Evolutionary conservation across 1,140 invertebrate species (phyloP), one percentile per base, ranked within the genome.

Genomic region (Pectinophora gossypiella): DNA sequence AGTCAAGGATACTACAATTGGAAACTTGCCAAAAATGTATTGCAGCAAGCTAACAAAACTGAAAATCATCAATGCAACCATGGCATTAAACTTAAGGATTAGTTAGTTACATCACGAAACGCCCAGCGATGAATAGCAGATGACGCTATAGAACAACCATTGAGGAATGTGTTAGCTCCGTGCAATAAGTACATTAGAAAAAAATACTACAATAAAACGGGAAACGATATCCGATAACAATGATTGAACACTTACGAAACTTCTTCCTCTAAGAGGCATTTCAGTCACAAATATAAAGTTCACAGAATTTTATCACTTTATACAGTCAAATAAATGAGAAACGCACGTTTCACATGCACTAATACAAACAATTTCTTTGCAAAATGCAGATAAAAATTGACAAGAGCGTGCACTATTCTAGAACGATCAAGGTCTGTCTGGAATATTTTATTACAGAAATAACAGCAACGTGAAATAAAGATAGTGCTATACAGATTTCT

Each of bases 1-100:
- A 82, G 77, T 77, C 78, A 82, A 84, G 78, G 73, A 82, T 78
- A 81, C 75, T 74, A 80, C 56, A 66, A 19, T 77, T 86, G 83
- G 80, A 76, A 48, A 52, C 44, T 48, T 56, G 78, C 83, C 83
- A 86, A 79, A 68, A 68, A 67, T 72, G 54, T 76, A 68, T 53
- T 80, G 75, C 67, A 82, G 57, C 68, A 69, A 77, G 64, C 68
- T 67, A 72, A 60, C 76, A 69, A 76, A 81, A 76, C 62, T 78
- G 67, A 83, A 81, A 75, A 68, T 83, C 72, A 82, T 76, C 10
- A 44, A 32, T 32, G 27, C 27, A 32, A 32, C n/a, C 2, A n/a
- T 32, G 7, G n/a, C 27, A 12, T n/a, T n/a, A 32, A 32, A n/a
- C n/a, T n/a, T n/a, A 32, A 32, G 27, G 27, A 12, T 32, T 32